Evolutionary conservation across 2,888 invertebrate genomes (phyloP).

Genomic region (Lottia scabra): DNA sequence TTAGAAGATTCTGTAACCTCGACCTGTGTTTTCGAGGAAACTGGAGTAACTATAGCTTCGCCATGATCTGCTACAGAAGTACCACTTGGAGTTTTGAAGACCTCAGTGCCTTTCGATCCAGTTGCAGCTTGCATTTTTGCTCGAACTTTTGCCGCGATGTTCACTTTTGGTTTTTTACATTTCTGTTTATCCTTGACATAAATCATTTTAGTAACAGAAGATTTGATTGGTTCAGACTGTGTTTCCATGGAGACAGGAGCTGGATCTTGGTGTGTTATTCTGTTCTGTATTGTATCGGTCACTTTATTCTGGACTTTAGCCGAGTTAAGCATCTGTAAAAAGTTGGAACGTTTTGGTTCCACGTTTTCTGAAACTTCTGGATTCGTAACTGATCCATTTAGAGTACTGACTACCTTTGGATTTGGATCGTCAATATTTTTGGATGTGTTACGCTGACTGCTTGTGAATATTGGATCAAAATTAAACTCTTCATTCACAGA

Average conservation of each 20-base stretch:
- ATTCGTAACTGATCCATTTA: too few species aligned
- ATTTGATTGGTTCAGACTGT: neutral
- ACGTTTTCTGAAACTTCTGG: neutral
- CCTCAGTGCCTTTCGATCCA: too few species aligned
- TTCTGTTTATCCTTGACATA: neutral
- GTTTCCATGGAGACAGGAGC: neutral
- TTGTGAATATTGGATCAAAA: neutral
- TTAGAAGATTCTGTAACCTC: too few species aligned
- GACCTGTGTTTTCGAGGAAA: too few species aligned
- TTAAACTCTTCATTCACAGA: neutral
- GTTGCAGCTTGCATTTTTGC: neutral
- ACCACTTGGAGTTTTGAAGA: too few species aligned
- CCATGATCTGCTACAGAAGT: too few species aligned
- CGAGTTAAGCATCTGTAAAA: too few species aligned
- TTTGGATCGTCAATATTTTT: too few species aligned
- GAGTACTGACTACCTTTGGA: too few species aligned
- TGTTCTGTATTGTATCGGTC: neutral
- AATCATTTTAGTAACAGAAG: neutral
- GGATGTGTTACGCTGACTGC: neutral
- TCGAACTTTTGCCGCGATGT: neutral
- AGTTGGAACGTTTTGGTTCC: neutral
- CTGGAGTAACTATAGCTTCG: too few species aligned
- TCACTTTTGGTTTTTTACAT: slow-evolving; percentile 2
- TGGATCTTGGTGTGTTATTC: neutral
- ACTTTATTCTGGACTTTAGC: neutral